A percentile compares a stretch with the other conserved stretches of the same genome.
phyloP scores from a whole-genome alignment of 2,113 vertebrate genomes.

The Erpornis zantholeuca region DNA sequence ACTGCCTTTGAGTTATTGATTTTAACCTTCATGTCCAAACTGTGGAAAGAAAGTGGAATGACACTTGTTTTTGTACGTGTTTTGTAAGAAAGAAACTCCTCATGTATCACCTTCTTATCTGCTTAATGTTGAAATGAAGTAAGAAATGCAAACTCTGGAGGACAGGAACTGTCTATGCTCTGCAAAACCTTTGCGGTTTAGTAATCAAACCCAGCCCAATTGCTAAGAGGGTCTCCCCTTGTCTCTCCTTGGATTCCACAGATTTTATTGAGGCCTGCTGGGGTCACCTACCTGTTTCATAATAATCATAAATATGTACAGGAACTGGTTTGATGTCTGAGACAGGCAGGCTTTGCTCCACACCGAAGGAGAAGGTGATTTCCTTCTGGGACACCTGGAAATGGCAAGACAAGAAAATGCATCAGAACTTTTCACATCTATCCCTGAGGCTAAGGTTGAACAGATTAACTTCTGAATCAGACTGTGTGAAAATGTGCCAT shows the following conservation, averaged over 20 bases:
- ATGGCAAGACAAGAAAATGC: background rate
- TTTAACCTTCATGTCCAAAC: background rate
- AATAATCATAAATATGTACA: constrained; percentile 81
- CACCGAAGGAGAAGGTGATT: constrained; percentile 48
- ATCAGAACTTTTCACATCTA: background rate
- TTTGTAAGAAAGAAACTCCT: background rate
- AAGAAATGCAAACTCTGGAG: background rate
- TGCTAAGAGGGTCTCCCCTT: background rate
- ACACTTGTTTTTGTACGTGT: background rate
- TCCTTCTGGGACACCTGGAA: constrained; percentile 29
- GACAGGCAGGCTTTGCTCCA: constrained; percentile 72
- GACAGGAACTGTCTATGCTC: background rate
- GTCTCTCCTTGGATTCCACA: background rate
- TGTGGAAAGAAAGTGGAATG: background rate
- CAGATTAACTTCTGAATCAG: background rate
- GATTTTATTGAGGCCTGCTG: background rate
- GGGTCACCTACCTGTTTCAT: constrained; percentile 75
- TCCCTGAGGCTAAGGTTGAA: background rate
- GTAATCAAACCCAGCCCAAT: background rate
- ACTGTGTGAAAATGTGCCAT: background rate
- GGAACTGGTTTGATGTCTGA: constrained; percentile 76
- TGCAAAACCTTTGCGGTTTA: background rate
- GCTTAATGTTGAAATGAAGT: background rate
- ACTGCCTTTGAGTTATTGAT: background rate
- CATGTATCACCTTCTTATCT: background rate